Evolutionary conservation across 2,888 invertebrate genomes (phyloP).

Genomic region (Eupithecia subfuscata): DNA sequence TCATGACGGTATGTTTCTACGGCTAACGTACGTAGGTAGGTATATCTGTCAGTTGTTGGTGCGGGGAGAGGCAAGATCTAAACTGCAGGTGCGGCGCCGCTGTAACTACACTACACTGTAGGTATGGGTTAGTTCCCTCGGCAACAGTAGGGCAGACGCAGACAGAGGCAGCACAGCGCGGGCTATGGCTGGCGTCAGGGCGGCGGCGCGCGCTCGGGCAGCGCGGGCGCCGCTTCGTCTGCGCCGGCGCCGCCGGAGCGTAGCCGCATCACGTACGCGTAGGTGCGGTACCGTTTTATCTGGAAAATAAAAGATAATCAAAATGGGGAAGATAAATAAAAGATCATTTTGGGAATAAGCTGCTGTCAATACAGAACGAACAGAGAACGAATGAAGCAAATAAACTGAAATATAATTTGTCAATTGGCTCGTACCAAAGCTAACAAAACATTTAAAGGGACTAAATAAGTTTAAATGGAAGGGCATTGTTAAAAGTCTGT

Average conservation of each 20-base stretch:
- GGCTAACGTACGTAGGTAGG: neutral
- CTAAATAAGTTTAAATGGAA: no score
- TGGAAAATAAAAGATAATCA: constrained; percentile 58
- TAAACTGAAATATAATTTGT: no score
- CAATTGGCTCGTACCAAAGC: no score
- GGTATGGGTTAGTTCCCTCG: neutral
- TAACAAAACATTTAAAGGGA: no score
- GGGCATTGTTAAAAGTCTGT: no score
- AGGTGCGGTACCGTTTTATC: constrained; percentile 93
- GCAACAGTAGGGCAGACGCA: constrained; percentile 38
- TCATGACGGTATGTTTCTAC: neutral
- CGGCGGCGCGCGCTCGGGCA: constrained; percentile 86
- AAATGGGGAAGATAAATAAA: neutral
- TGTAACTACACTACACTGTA: neutral
- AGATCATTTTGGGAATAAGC: neutral
- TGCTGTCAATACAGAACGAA: neutral
- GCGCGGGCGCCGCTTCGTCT: constrained; percentile 81
- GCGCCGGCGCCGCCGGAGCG: constrained; percentile 81
- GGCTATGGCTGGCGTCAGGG: constrained; percentile 53
- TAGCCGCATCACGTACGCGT: constrained; percentile 89
- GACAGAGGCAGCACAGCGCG: constrained; percentile 81
- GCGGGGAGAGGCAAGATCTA: neutral
- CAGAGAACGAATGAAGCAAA: no score
- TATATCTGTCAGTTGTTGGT: neutral
- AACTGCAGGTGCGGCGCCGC: neutral